phyloP scores from a whole-genome alignment of 2,888 invertebrate species.

The Drosophila antonietae region DNA sequence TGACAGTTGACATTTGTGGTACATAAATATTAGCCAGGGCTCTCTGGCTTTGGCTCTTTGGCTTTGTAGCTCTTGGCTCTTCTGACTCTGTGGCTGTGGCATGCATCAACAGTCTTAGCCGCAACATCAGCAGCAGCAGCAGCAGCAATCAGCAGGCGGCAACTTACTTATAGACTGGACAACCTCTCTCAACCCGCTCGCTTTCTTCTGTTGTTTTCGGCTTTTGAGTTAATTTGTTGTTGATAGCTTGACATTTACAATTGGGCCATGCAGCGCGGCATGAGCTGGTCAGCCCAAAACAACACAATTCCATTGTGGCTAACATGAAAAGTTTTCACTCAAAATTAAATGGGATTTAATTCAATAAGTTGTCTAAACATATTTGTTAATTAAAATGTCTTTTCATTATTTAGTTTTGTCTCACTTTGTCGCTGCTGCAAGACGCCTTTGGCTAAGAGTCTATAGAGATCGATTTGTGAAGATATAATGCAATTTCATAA shows the following conservation, averaged over 20 bases:
- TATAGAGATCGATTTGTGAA: not conserved
- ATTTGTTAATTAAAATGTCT: not conserved
- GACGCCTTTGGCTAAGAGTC: not conserved
- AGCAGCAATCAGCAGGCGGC: slow-evolving; percentile 72
- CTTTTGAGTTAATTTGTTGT: slow-evolving; percentile 77
- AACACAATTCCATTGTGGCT: slow-evolving; percentile 35
- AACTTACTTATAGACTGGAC: slow-evolving; percentile 74
- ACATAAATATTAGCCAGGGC: slow-evolving; percentile 79
- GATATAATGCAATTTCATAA: no score
- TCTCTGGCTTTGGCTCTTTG: slow-evolving; percentile 24
- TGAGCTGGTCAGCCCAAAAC: slow-evolving; percentile 56
- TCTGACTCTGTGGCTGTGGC: slow-evolving; percentile 19
- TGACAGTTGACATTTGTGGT: slow-evolving; percentile 80
- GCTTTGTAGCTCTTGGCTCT: slow-evolving; percentile 2
- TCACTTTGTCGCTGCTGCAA: not conserved
- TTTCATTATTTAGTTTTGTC: not conserved
- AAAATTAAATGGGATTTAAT: slow-evolving; percentile 32
- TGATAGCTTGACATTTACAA: slow-evolving; percentile 77
- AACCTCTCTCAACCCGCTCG: slow-evolving; percentile 54
- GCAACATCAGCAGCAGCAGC: slow-evolving; percentile 41
- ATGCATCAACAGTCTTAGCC: slow-evolving; percentile 51
- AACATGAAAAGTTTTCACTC: slow-evolving; percentile 17
- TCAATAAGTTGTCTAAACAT: slow-evolving; percentile 13
- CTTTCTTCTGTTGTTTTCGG: slow-evolving; percentile 61
- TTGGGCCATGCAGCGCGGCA: slow-evolving; percentile 73